Conservation (phyloP, 2,888 invertebrate species). For the Andrena camellia region DNA sequence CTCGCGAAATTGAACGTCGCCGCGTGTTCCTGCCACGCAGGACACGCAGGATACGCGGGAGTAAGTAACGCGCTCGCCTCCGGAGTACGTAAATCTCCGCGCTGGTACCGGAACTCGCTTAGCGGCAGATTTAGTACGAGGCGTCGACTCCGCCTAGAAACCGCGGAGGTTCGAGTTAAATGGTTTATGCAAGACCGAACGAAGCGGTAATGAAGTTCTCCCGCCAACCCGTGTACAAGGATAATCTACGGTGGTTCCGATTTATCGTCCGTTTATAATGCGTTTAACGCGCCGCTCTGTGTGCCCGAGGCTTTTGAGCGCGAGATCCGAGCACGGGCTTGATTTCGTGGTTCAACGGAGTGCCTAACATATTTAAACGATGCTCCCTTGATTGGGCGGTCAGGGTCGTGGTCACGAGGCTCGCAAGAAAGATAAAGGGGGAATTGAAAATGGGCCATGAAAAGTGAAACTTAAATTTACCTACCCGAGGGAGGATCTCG, state of each 20-base stretch:
- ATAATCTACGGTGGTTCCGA: slow-evolving; percentile 83
- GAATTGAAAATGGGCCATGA: too few relatives aligned
- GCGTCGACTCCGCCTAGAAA: slow-evolving; percentile 82
- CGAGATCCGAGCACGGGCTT: slow-evolving; percentile 19
- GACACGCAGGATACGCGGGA: slow-evolving; percentile 48
- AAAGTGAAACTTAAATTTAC: too few relatives aligned
- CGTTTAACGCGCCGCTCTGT: slow-evolving; percentile 59
- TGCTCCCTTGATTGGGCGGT: background rate
- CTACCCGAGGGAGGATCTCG: too few relatives aligned
- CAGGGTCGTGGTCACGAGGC: background rate
- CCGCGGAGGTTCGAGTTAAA: slow-evolving; percentile 84
- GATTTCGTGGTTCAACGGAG: slow-evolving; percentile 57
- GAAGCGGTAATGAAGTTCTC: slow-evolving; percentile 84
- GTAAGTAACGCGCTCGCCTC: slow-evolving; percentile 70
- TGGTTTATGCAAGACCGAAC: slow-evolving; percentile 85
- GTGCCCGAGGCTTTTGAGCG: slow-evolving; percentile 45
- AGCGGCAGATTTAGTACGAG: slow-evolving; percentile 81
- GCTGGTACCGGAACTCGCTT: slow-evolving; percentile 79
- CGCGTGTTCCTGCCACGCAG: slow-evolving; percentile 8
- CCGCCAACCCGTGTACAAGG: slow-evolving; percentile 73
- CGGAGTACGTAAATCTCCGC: slow-evolving; percentile 79
- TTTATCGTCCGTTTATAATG: slow-evolving; percentile 83
- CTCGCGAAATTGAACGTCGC: slow-evolving; percentile 57
- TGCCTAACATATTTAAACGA: slow-evolving; percentile 40
- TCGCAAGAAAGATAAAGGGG: too few relatives aligned